Percentiles rank a stretch among this genome's conserved stretches.
Evolutionary conservation across 2,113 vertebrate genomes (phyloP).

Genomic region (Myanophis thanlyinensis): DNA sequence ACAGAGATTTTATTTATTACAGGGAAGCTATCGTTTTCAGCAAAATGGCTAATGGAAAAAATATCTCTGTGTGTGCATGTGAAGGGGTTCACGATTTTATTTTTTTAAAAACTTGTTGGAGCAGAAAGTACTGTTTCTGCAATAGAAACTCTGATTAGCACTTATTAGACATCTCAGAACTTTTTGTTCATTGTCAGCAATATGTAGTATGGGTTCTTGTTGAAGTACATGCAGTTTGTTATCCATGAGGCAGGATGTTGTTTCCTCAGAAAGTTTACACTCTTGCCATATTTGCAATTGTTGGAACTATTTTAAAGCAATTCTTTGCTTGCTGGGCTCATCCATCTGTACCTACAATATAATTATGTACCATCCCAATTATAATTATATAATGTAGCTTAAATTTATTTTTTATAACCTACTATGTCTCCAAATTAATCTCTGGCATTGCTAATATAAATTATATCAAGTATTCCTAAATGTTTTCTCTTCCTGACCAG

Average conservation of each 20-base stretch:
- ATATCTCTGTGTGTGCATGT: background rate
- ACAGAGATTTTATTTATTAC: conserved; percentile 15
- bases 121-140: background rate
- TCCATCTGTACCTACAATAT: background rate
- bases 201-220: background rate
- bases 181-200: background rate
- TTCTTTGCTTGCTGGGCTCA: background rate
- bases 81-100: accelerated
- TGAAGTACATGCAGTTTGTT: background rate
- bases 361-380: background rate
- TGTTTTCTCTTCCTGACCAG: background rate
- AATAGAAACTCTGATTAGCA: background rate
- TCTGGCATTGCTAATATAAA: background rate
- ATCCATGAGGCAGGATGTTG: accelerated
- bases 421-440: background rate
- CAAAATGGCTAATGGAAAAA: background rate
- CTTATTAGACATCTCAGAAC: background rate
- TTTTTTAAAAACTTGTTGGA: background rate
- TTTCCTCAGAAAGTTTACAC: background rate
- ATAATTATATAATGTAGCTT: background rate
- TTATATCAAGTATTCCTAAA: background rate
- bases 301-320: background rate
- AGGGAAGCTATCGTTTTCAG: background rate
- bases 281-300: background rate
- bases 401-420: background rate